phyloP scores from a whole-genome alignment of 2,797 vertebrate species.

The Pteropus rufus region DNA sequence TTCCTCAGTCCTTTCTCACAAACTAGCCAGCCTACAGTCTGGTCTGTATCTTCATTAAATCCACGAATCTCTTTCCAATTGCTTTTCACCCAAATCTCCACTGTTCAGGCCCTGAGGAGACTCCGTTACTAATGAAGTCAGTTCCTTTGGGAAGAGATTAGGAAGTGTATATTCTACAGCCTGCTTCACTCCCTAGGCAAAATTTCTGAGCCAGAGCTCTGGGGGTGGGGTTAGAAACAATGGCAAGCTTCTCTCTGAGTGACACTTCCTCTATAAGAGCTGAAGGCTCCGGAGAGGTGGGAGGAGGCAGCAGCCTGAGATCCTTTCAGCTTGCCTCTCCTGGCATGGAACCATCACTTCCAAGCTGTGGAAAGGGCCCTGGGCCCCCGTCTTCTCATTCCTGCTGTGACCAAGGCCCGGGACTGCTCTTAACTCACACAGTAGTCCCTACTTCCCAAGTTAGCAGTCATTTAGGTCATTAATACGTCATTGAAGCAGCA shows the following conservation, averaged over 20 bases:
- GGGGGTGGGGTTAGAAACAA: neutral
- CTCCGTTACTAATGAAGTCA: neutral
- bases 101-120: neutral
- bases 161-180: neutral
- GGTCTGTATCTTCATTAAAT: neutral
- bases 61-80: neutral
- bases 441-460: neutral
- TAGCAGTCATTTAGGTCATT: constrained; percentile 12
- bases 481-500: neutral
- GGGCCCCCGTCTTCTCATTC: neutral
- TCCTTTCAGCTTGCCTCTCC: neutral
- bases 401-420: neutral
- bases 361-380: neutral
- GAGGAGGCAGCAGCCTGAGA: neutral
- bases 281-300: neutral
- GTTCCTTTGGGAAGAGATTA: neutral
- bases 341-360: neutral
- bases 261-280: neutral
- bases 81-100: neutral
- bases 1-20: neutral
- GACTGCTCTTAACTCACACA: neutral
- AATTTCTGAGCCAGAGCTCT: neutral
- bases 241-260: neutral
- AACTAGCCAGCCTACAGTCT: neutral
- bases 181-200: neutral